Conservation (phyloP, 2,113 vertebrate genomes). For the Eolophus roseicapilla region DNA sequence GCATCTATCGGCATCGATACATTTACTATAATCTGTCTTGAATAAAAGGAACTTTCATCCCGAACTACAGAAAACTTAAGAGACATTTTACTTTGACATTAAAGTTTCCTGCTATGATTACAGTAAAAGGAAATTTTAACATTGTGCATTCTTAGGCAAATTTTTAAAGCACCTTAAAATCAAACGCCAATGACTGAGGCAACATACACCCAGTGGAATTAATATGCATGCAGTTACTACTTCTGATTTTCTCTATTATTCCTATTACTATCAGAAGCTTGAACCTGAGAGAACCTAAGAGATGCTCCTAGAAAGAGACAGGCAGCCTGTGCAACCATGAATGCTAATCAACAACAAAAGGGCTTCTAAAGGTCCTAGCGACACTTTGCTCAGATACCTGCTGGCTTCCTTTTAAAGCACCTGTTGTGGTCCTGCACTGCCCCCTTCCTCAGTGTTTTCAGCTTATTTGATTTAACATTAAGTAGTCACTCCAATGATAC, state of each 20-base stretch:
- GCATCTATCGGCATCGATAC: not conserved
- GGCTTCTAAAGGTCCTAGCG: not conserved
- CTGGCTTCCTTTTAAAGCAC: not conserved
- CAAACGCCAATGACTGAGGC: not conserved
- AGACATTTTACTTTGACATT: not conserved
- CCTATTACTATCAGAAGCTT: not conserved
- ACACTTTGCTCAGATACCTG: not conserved
- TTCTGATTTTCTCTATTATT: not conserved
- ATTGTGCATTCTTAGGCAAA: not conserved
- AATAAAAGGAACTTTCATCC: not conserved
- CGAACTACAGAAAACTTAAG: not conserved
- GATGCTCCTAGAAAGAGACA: not conserved
- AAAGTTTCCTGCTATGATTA: not conserved
- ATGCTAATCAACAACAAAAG: not conserved
- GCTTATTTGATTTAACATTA: not conserved
- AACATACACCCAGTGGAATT: not conserved
- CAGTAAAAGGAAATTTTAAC: not conserved
- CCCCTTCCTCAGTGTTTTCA: not conserved
- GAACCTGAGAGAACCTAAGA: not conserved
- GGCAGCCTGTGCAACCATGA: not conserved
- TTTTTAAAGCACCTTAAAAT: not conserved
- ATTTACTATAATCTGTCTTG: not conserved
- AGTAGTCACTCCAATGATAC: not conserved
- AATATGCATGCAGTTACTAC: not conserved
- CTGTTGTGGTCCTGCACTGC: not conserved